Percentiles rank a stretch among this genome's conserved stretches.
Conservation (phyloP, 2,888 invertebrate species). For the Latrodectus hesperus region DNA sequence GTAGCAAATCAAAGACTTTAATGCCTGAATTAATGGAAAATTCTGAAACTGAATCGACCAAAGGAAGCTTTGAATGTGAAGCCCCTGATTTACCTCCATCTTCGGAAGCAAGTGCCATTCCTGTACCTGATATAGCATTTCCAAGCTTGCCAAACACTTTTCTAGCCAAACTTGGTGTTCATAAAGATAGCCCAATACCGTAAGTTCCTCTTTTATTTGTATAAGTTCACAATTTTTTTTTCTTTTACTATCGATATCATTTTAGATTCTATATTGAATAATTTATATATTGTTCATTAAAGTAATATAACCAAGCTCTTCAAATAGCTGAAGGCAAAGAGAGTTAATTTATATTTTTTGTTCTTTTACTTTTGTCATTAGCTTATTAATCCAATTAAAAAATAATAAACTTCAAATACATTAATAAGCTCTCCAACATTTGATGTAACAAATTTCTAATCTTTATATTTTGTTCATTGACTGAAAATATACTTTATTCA, state of each 20-base stretch:
- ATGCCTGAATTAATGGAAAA: constrained; percentile 71
- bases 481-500: too few species aligned
- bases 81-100: constrained; percentile 41
- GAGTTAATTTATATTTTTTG: too few species aligned
- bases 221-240: background rate
- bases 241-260: constrained; percentile 66
- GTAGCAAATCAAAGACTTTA: constrained; percentile 60
- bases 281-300: too few species aligned
- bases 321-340: too few species aligned
- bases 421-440: too few species aligned
- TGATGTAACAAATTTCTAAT: too few species aligned
- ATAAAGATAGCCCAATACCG: constrained; percentile 68
- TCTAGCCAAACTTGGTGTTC: constrained; percentile 76
- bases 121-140: constrained; percentile 72
- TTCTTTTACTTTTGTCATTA: too few species aligned
- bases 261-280: too few species aligned
- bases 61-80: constrained; percentile 68
- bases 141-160: constrained; percentile 77
- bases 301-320: too few species aligned
- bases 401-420: too few species aligned
- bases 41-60: constrained; percentile 70
- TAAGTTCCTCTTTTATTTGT: constrained; percentile 41
- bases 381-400: too few species aligned
- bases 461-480: too few species aligned
- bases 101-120: constrained; percentile 26